Base-by-base conservation (phyloP, 2,113 vertebrate species). In the Sinocyclocheilus anshuiensis region DNA sequence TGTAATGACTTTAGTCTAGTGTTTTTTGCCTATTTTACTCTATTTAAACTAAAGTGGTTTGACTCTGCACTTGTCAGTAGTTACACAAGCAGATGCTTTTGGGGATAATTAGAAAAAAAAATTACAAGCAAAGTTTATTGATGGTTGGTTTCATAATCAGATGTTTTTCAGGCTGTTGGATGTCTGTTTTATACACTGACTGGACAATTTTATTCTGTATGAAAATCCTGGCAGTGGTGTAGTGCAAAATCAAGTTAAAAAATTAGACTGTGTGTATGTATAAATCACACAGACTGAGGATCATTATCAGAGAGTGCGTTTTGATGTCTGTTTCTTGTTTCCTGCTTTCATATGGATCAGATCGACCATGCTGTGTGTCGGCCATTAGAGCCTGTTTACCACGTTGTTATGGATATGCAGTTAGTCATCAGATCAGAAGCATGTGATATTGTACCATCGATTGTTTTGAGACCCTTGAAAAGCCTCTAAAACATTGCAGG, bases 351-450 rank as follows among this genome's bases (percentile, higher is more conserved):
- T 39, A 29, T 4, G 6, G 18, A 45, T 86, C 55, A 61, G 55
- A 71, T 86, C 2, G 65, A 53, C 36, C 26, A 74, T 75, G 53
- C 69, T 81, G 57, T 82, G 69, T 67, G 67, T 63, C 26, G n/a
- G n/a, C 22, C 63, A 55, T 72, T 72, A 67, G 24, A n/a, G 67
- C 1, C 29, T 42, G 71, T 86, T 81, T 82, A n/a, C 36, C 20
- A 3, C 1, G 55, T 67, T 48, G 45, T 39, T 65, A 39, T 11
- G 61, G 55, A 86, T 55, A 42, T 83, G 29, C 63, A 26, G 55
- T 55, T 69, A 48, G 77, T 61, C 77, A 80, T 80, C 29, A n/a
- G 29, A 80, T 80, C 29, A 42, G 24, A 55, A 76, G 77, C 77
- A 42, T 65, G 77, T 75, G 36, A 33, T 6, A 9, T 74, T 74